These are phyloP conservation scores for Champsocephalus esox DNA, from an alignment of 2,797 vertebrate genomes.

Conservation along the genomic window DNA sequence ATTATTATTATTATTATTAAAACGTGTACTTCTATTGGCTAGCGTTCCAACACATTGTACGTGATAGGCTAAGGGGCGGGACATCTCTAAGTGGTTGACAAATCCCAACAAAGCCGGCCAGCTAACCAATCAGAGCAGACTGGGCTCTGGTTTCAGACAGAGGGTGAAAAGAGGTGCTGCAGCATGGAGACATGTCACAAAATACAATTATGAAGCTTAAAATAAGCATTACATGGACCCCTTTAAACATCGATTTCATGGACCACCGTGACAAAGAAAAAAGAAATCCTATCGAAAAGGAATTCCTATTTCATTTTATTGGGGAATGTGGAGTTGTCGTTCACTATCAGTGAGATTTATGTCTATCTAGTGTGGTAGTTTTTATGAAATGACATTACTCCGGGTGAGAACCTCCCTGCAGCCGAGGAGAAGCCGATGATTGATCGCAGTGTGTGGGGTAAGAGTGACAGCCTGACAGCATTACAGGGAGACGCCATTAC, in stretches of 20 bases:
- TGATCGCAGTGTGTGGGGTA: background rate
- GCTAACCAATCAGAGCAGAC: too few species aligned
- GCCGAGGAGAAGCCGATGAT: constrained; percentile 8
- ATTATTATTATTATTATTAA: too few species aligned
- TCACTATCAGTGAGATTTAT: background rate
- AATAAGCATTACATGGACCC: too few species aligned
- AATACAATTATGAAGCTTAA: too few species aligned
- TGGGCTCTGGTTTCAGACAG: too few species aligned
- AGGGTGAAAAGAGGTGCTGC: too few species aligned
- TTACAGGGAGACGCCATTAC: constrained; percentile 1
- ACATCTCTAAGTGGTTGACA: too few species aligned
- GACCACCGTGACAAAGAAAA: background rate
- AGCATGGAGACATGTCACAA: too few species aligned
- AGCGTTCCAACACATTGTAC: too few species aligned
- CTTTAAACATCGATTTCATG: background rate
- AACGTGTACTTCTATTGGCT: too few species aligned
- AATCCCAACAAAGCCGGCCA: too few species aligned
- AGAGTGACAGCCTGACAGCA: constrained; percentile 13
- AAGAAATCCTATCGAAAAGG: background rate
- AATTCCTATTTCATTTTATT: background rate
- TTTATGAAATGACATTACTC: constrained; percentile 4
- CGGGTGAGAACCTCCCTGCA: background rate
- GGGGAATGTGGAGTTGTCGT: background rate
- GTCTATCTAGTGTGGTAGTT: background rate
- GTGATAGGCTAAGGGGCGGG: too few species aligned